phyloP scores from a whole-genome alignment of 2,888 invertebrate species.

The Anagyrus pseudococci region DNA sequence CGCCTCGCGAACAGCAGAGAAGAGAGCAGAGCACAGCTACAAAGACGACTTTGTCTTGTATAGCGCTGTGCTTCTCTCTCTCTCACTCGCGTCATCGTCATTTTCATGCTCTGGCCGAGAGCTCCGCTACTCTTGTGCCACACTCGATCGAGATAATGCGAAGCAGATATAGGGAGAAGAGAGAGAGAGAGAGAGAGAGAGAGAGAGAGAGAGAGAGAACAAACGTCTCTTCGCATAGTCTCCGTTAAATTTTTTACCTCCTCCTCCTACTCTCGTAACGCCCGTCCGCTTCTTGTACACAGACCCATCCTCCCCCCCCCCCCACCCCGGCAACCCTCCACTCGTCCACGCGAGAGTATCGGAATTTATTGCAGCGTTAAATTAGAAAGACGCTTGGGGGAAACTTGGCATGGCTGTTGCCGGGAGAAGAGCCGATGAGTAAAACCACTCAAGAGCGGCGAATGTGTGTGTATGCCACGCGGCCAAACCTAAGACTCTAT shows the following conservation, averaged over 20 bases:
- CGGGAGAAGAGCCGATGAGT: constrained; percentile 13
- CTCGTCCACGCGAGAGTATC: constrained; percentile 25
- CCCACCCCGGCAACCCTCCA: neutral
- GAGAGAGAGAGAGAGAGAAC: no score
- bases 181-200: no score
- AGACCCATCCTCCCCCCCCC: neutral
- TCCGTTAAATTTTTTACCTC: no score
- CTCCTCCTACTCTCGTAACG: no score
- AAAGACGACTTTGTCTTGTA: constrained; percentile 55
- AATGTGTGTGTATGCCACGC: no score
- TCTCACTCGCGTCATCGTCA: constrained; percentile 44
- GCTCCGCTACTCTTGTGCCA: constrained; percentile 1
- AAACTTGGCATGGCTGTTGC: constrained; percentile 3
- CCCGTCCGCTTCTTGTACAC: no score
- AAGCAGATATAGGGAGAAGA: neutral
- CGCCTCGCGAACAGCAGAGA: no score
- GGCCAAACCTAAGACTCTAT: no score
- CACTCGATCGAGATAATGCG: constrained; percentile 41
- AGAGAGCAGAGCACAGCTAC: constrained; percentile 38
- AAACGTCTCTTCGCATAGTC: constrained; percentile 31
- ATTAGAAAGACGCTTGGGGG: constrained; percentile 32
- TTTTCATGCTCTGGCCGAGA: constrained; percentile 16
- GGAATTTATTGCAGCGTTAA: constrained; percentile 35
- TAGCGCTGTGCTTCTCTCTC: no score
- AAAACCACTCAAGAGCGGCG: constrained; percentile 18